Conservation (phyloP, 2,113 vertebrate species). For the Saimiri boliviensis region DNA sequence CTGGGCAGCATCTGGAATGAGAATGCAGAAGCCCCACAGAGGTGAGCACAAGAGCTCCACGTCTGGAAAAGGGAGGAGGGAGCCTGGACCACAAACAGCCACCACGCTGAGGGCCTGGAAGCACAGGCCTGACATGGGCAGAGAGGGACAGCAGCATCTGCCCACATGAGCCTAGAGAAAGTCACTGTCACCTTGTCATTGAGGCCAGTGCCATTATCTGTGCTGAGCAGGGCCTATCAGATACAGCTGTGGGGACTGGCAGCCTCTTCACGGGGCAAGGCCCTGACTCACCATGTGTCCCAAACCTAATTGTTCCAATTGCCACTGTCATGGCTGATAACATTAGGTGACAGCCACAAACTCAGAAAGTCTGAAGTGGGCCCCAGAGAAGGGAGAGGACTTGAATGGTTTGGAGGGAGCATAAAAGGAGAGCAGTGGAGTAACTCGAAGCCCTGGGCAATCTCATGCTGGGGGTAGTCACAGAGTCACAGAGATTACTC, state of each 20-base stretch:
- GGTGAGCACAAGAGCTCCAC: not conserved
- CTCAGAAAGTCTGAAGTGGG: not conserved
- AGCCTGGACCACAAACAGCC: not conserved
- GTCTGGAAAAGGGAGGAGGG: not conserved
- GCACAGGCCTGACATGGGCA: not conserved
- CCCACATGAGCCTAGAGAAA: not conserved
- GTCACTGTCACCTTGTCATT: not conserved
- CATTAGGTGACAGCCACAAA: not conserved
- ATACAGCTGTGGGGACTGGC: not conserved
- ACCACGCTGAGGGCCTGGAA: not conserved
- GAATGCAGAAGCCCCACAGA: not conserved
- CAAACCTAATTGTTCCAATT: not conserved
- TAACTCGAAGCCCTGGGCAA: not conserved
- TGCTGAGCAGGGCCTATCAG: not conserved
- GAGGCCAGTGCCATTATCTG: not conserved
- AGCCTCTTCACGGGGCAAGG: fast-evolving
- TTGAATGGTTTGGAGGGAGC: not conserved
- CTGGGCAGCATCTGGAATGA: not conserved
- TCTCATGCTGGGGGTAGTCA: not conserved
- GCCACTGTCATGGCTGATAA: not conserved
- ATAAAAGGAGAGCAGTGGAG: not conserved
- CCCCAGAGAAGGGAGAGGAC: not conserved
- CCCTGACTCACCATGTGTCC: fast-evolving
- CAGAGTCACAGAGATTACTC: not conserved
- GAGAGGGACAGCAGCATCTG: not conserved